phyloP scores from a whole-genome alignment of 2,888 invertebrate genomes.

The Petrolisthes manimaculis region DNA sequence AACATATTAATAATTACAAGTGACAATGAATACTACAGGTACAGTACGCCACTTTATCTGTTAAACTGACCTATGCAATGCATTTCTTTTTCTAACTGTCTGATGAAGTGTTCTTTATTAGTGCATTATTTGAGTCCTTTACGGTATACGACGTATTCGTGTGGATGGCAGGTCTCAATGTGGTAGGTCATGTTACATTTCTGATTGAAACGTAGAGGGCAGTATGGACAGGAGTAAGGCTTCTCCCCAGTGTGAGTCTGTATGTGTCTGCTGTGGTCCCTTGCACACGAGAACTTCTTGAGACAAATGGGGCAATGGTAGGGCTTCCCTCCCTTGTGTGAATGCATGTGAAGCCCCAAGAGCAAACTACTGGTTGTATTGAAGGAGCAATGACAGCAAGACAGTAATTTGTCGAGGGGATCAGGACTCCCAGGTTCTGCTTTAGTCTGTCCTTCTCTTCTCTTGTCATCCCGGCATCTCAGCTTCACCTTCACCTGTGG shows the following conservation, averaged over 20 bases:
- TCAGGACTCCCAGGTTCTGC: too few species aligned
- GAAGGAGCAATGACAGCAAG: slow-evolving; percentile 2
- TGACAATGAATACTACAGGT: too few species aligned
- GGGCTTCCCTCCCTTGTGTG: slow-evolving; percentile 58
- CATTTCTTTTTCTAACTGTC: too few species aligned
- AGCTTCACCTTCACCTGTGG: not conserved
- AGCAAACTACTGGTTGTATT: not conserved
- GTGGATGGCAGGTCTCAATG: not conserved
- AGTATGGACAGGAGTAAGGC: not conserved
- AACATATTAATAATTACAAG: too few species aligned
- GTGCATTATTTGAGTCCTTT: too few species aligned
- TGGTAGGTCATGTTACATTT: not conserved
- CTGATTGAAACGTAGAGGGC: not conserved
- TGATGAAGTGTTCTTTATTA: too few species aligned
- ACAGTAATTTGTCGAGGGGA: too few species aligned
- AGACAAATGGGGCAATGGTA: slow-evolving; percentile 45
- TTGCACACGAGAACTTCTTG: slow-evolving; percentile 14
- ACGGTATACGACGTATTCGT: not conserved
- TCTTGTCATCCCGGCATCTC: not conserved
- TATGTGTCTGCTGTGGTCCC: slow-evolving; percentile 8
- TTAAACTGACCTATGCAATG: too few species aligned
- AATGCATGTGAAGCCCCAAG: slow-evolving; percentile 49
- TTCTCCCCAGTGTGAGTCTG: slow-evolving; percentile 12
- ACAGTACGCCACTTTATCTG: too few species aligned
- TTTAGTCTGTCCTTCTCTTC: not conserved